Conservation (phyloP, 2,888 invertebrate species). For the Hirtodrosophila histrioides region DNA sequence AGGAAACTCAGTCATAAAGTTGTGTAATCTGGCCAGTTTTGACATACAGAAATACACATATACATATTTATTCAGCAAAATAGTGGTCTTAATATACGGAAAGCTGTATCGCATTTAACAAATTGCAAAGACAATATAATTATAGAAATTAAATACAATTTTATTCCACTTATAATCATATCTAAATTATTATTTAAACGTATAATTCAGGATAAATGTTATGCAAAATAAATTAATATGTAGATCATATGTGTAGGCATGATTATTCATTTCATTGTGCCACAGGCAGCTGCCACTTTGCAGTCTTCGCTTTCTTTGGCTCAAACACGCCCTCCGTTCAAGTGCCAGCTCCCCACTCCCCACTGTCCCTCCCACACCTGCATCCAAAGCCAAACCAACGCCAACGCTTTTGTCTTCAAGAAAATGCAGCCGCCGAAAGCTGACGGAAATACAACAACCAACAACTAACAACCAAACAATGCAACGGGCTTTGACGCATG, state of each 20-base stretch:
- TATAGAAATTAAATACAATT: slow-evolving; percentile 28
- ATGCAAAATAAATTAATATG: slow-evolving; percentile 40
- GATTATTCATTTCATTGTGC: slow-evolving; percentile 29
- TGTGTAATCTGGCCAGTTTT: too few species aligned
- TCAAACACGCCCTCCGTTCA: slow-evolving; percentile 36
- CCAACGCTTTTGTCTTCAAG: slow-evolving; percentile 39
- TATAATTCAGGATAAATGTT: slow-evolving; percentile 35
- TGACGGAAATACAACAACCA: slow-evolving; percentile 57
- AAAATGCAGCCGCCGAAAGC: slow-evolving; percentile 41
- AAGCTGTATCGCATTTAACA: slow-evolving; percentile 2
- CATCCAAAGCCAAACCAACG: background rate
- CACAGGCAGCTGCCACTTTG: slow-evolving; percentile 38
- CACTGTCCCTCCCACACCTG: background rate
- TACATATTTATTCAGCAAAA: too few species aligned
- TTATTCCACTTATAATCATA: slow-evolving; percentile 7
- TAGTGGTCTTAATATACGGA: background rate
- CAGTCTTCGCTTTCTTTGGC: slow-evolving; percentile 56
- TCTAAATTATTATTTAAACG: slow-evolving; percentile 16
- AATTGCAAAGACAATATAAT: slow-evolving; percentile 1
- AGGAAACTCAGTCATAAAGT: too few species aligned
- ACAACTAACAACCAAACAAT: slow-evolving; percentile 16
- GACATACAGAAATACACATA: too few species aligned
- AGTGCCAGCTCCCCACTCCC: slow-evolving; percentile 4
- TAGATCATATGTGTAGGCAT: slow-evolving; percentile 28
- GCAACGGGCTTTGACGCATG: slow-evolving; percentile 63